Percentiles rank a stretch among this genome's conserved stretches.
Evolutionary conservation across 2,797 vertebrate species (phyloP).

Genomic region (Galagoides demidoff): DNA sequence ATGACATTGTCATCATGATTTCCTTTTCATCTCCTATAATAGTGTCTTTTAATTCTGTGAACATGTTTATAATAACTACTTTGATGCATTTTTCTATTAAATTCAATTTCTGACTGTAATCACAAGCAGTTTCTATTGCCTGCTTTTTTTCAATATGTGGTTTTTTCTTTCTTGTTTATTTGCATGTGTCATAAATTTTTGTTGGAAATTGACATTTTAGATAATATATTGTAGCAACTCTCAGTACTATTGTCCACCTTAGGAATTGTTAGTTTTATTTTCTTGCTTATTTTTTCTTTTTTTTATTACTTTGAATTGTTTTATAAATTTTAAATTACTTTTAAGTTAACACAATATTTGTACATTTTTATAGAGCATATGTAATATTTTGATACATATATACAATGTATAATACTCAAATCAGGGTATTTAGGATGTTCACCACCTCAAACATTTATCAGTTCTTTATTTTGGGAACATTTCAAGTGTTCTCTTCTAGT

Average conservation of each 20-base stretch:
- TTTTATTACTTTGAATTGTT: not conserved
- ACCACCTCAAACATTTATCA: not conserved
- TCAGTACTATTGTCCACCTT: not conserved
- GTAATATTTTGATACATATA: not conserved
- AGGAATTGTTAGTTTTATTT: not conserved
- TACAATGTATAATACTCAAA: not conserved
- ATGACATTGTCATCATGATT: not conserved
- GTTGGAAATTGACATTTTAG: not conserved
- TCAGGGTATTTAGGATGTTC: not conserved
- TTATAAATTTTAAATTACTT: not conserved
- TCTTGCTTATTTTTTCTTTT: not conserved
- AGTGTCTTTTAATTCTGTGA: not conserved
- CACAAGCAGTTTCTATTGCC: not conserved
- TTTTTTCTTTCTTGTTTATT: not conserved
- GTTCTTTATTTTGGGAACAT: not conserved
- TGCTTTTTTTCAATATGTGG: not conserved
- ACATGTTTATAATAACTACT: not conserved
- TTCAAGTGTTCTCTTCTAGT: not conserved
- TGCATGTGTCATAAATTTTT: not conserved
- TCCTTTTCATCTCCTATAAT: not conserved
- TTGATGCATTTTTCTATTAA: not conserved
- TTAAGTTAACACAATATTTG: not conserved
- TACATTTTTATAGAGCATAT: not conserved
- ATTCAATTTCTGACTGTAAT: not conserved
- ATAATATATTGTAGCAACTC: not conserved